These are phyloP conservation scores for Paedocypris sp. DNA, from an alignment of 2,113 vertebrate species.

Conservation along the genomic window DNA sequence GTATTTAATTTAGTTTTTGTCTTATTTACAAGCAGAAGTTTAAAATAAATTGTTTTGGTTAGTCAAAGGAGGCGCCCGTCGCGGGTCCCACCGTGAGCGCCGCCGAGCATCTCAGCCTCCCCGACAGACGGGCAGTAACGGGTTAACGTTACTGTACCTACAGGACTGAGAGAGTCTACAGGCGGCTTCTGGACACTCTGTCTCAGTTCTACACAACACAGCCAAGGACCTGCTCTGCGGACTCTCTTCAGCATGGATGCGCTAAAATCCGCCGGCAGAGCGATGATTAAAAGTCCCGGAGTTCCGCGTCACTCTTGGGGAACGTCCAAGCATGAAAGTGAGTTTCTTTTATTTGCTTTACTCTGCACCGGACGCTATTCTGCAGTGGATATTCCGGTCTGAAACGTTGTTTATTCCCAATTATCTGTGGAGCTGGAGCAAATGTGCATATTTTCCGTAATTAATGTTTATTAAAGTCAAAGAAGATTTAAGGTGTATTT, in stretches of 20 bases:
- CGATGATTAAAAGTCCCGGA: constrained; percentile 75
- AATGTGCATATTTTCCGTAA: too few relatives aligned
- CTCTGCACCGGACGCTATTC: not conserved
- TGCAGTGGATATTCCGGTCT: too few relatives aligned
- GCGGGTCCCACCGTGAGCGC: not conserved
- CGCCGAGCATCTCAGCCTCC: not conserved
- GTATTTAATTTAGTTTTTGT: too few relatives aligned
- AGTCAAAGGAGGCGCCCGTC: too few relatives aligned
- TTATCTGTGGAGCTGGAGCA: too few relatives aligned
- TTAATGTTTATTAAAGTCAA: too few relatives aligned
- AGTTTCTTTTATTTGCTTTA: constrained; percentile 39
- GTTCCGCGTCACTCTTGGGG: constrained; percentile 72
- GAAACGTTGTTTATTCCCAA: too few relatives aligned
- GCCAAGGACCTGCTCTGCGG: constrained; percentile 43
- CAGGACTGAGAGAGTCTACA: not conserved
- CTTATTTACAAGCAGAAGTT: too few relatives aligned
- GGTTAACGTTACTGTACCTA: constrained; percentile 26
- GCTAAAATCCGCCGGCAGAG: constrained; percentile 73
- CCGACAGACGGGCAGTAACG: not conserved
- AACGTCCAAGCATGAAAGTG: constrained; percentile 72
- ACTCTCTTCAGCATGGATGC: constrained; percentile 63
- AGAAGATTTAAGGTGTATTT: too few relatives aligned
- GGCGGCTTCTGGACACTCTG: not conserved
- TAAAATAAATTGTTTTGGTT: too few relatives aligned
- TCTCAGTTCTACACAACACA: not conserved